Evolutionary conservation across 2,888 invertebrate genomes (phyloP).

Genomic region (Cartodere bifasciata): DNA sequence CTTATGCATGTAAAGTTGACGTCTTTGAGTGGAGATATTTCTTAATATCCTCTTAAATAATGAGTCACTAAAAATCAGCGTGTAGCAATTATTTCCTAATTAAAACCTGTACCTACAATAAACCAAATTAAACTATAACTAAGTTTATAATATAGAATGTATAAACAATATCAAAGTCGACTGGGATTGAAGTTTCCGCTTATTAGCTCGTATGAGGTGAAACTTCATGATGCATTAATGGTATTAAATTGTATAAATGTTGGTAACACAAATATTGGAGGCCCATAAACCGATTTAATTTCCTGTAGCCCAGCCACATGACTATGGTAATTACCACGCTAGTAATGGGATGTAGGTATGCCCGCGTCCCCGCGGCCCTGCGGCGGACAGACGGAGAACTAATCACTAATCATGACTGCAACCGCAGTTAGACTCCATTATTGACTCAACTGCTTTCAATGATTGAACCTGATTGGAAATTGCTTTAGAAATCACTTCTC

Average conservation of each 20-base stretch:
- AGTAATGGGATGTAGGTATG: no score
- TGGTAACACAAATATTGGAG: conserved; percentile 33
- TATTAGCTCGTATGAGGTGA: conserved; percentile 8
- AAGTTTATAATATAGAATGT: no score
- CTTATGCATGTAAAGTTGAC: no score
- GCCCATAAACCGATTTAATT: conserved; percentile 34
- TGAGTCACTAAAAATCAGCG: no score
- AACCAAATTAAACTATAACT: no score
- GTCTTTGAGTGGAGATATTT: no score
- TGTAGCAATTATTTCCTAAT: no score
- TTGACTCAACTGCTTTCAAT: conserved; percentile 32
- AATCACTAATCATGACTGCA: conserved; percentile 34
- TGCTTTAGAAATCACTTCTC: conserved; percentile 14
- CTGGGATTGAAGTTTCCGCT: no score
- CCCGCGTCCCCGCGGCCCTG: conserved; percentile 19
- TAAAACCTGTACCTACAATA: no score
- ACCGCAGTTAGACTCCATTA: conserved; percentile 35
- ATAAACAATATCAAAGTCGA: no score
- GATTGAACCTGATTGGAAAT: conserved; percentile 23
- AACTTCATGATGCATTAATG: conserved; percentile 26
- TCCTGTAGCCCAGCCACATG: conserved; percentile 32
- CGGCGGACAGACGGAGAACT: conserved; percentile 27
- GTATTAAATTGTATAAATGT: conserved; percentile 35
- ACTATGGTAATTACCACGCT: conserved; percentile 39
- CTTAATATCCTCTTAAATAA: no score